Percentiles rank a stretch among this genome's conserved stretches.
Evolutionary conservation across 2,888 invertebrate species (phyloP).

Genomic region (Andrena minutula): DNA sequence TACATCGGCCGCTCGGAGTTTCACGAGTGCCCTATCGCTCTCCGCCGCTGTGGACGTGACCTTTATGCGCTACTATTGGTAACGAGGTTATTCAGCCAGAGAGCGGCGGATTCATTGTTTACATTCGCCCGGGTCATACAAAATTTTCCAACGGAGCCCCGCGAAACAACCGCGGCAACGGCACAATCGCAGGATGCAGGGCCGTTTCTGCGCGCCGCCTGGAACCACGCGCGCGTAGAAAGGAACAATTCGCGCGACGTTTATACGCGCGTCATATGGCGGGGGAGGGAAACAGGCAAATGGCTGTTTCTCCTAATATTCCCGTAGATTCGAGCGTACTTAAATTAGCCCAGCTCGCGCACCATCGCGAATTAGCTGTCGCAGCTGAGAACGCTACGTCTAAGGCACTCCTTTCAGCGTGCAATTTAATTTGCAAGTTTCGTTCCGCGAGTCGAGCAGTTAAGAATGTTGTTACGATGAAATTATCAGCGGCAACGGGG

Average conservation of each 20-base stretch:
- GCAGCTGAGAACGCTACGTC: not conserved
- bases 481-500: slow-evolving; percentile 17
- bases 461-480: slow-evolving; percentile 38
- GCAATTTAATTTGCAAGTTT: slow-evolving; percentile 50
- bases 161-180: slow-evolving; percentile 26
- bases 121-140: slow-evolving; percentile 41
- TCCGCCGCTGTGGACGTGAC: slow-evolving; percentile 52
- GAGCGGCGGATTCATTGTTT: slow-evolving; percentile 62
- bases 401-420: not conserved
- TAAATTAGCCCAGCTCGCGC: slow-evolving; percentile 41
- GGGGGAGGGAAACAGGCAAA: slow-evolving; percentile 17
- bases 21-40: slow-evolving; percentile 49
- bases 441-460: slow-evolving; percentile 21
- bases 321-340: slow-evolving; percentile 44
- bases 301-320: slow-evolving; percentile 49
- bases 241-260: slow-evolving; percentile 47
- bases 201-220: slow-evolving; percentile 30
- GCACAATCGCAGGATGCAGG: slow-evolving; percentile 33
- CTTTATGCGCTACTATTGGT: slow-evolving; percentile 60
- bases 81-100: slow-evolving; percentile 64
- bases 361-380: slow-evolving; percentile 29
- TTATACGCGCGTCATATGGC: slow-evolving; percentile 23
- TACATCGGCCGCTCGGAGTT: slow-evolving; percentile 51
- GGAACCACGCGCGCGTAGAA: slow-evolving; percentile 9
- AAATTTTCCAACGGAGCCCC: slow-evolving; percentile 49